A percentile compares a stretch with the other conserved stretches of the same genome.
These are phyloP conservation scores for Akabosia matsudoensis DNA, from an alignment of 1,140 invertebrate species.

Conservation along the genomic window DNA sequence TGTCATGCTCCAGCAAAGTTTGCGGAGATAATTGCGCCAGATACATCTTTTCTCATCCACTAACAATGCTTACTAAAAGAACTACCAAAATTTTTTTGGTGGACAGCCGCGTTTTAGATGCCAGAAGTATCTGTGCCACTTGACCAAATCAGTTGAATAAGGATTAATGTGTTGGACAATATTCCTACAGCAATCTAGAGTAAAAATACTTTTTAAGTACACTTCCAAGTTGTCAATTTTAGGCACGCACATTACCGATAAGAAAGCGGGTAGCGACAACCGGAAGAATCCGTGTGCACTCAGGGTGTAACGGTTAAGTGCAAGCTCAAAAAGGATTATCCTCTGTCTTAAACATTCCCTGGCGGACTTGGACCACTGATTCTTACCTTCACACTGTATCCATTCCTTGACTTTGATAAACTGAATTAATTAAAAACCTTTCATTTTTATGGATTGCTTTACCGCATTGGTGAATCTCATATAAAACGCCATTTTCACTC, in stretches of 20 bases:
- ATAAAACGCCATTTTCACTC: too few species aligned
- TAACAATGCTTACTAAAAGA: too few species aligned
- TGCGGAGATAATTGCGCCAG: too few species aligned
- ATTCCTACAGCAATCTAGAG: slow-evolving; percentile 9
- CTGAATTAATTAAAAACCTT: not conserved
- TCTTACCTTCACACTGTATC: not conserved
- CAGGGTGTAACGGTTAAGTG: not conserved
- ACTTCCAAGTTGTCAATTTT: too few species aligned
- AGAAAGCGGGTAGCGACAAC: not conserved
- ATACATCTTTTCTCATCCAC: too few species aligned
- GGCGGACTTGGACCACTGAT: not conserved
- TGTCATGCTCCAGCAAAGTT: too few species aligned
- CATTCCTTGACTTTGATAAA: not conserved
- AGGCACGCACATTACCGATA: not conserved
- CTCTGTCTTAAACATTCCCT: not conserved
- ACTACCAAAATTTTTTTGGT: too few species aligned
- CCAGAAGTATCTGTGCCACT: not conserved
- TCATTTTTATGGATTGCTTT: too few species aligned
- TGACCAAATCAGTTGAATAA: not conserved
- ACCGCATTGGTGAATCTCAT: too few species aligned
- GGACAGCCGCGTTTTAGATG: not conserved
- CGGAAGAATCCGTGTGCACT: not conserved
- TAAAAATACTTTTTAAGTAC: not conserved
- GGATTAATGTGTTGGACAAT: not conserved
- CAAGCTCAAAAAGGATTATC: not conserved